Percentiles rank a stretch among this genome's conserved stretches.
phyloP scores from a whole-genome alignment of 2,797 vertebrate species.

The Onychomys leucogaster region DNA sequence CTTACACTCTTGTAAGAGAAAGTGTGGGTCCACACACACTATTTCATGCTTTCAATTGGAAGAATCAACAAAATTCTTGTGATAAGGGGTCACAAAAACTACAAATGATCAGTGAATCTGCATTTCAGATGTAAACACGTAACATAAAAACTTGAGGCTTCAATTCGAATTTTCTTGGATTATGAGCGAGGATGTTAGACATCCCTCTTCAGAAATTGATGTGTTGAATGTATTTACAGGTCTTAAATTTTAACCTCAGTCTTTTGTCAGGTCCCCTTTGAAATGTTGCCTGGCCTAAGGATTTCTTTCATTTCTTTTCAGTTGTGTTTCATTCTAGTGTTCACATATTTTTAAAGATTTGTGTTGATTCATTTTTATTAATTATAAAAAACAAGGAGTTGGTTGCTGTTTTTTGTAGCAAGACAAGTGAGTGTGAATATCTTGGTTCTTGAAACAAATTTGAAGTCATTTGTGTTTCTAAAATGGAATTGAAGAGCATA shows the following conservation, averaged over 20 bases:
- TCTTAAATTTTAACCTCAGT: not conserved
- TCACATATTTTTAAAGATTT: not conserved
- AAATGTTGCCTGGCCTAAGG: not conserved
- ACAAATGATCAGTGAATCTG: slow-evolving; percentile 7
- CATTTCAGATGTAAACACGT: not conserved
- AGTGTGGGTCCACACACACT: not conserved
- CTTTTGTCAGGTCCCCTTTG: slow-evolving; percentile 18
- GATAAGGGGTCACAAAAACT: not conserved
- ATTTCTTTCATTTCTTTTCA: slow-evolving; percentile 8
- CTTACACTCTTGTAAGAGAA: slow-evolving; percentile 9
- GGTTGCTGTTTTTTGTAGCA: not conserved
- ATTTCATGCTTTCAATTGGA: slow-evolving; percentile 13
- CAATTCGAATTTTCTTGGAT: not conserved
- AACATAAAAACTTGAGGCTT: not conserved
- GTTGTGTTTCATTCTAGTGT: not conserved
- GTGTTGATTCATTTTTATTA: not conserved
- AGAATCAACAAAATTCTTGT: not conserved
- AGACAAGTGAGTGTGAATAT: slow-evolving; percentile 43
- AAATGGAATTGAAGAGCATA: slow-evolving; percentile 20
- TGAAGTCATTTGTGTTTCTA: slow-evolving; percentile 35
- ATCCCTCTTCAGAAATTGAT: not conserved
- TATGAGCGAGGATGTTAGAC: not conserved
- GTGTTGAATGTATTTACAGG: not conserved
- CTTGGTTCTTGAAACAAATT: slow-evolving; percentile 39
- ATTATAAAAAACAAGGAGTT: not conserved